phyloP scores from a whole-genome alignment of 2,888 invertebrate species.

The Fissipunctia ypsillon region DNA sequence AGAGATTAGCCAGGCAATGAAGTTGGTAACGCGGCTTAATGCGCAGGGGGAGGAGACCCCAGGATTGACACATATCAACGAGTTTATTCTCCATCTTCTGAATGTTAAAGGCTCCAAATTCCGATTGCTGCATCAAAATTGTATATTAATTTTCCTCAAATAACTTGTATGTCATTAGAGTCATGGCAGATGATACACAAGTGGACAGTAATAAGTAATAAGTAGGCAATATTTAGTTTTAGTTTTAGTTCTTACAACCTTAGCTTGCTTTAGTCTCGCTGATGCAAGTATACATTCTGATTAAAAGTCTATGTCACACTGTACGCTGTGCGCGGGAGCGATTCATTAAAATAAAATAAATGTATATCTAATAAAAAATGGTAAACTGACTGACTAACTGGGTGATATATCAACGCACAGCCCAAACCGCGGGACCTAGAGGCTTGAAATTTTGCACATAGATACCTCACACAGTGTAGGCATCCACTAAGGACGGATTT shows the following conservation, averaged over 20 bases:
- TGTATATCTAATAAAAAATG: no score
- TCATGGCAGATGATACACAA: not conserved
- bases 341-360: no score
- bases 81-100: not conserved
- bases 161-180: not conserved
- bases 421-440: no score
- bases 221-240: slow-evolving; percentile 48
- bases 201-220: slow-evolving; percentile 15
- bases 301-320: slow-evolving; percentile 24
- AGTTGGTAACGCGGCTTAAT: not conserved
- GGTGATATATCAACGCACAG: no score
- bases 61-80: not conserved
- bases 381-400: no score
- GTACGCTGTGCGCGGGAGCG: slow-evolving; percentile 25
- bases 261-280: slow-evolving; percentile 55
- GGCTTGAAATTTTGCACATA: no score
- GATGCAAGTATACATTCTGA: slow-evolving; percentile 56
- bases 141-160: not conserved
- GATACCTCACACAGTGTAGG: no score
- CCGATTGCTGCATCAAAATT: not conserved
- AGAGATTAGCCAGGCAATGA: not conserved
- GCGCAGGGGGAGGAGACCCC: not conserved
- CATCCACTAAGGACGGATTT: no score
- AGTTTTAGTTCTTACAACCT: slow-evolving; percentile 49
- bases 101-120: not conserved